Percentiles rank a stretch among this genome's conserved stretches.
These are phyloP conservation scores for Colletes gigas DNA, from an alignment of 1,140 invertebrate genomes.

Conservation along the genomic window DNA sequence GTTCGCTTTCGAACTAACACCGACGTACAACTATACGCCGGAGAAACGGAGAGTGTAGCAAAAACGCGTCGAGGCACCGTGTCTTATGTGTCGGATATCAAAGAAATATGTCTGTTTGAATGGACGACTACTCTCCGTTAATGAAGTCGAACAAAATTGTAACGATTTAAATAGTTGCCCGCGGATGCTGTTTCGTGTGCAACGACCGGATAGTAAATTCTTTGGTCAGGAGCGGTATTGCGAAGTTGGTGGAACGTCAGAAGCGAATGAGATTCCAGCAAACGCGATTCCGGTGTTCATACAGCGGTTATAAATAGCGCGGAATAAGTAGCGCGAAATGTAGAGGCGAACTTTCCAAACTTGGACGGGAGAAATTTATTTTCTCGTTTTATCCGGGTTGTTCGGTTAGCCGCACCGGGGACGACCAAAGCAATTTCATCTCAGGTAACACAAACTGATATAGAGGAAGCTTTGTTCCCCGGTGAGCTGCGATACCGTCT, in stretches of 20 bases:
- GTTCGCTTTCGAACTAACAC: conserved; percentile 5
- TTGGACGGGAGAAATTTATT: conserved; percentile 25
- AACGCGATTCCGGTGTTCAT: neutral
- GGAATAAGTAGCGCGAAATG: neutral
- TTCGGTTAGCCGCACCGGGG: conserved; percentile 12
- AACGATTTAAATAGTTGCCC: too few species aligned
- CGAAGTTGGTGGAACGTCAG: neutral
- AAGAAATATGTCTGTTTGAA: too few species aligned
- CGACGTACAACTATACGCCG: neutral
- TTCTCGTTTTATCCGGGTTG: conserved; percentile 19
- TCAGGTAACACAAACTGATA: conserved; percentile 49
- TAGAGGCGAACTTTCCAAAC: neutral
- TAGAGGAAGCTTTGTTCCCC: conserved; percentile 40
- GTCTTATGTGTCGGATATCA: too few species aligned
- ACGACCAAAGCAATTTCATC: conserved; percentile 39
- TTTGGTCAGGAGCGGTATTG: too few species aligned
- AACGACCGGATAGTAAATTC: too few species aligned
- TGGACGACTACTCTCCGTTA: too few species aligned
- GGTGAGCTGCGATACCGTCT: conserved; percentile 20
- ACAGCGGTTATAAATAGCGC: neutral
- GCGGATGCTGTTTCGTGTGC: too few species aligned
- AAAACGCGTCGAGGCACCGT: too few species aligned
- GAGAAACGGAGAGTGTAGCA: neutral
- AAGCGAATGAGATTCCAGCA: neutral
- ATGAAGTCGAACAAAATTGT: too few species aligned